Conservation (phyloP, 2,113 vertebrate genomes). For the Syngnathus floridae region DNA sequence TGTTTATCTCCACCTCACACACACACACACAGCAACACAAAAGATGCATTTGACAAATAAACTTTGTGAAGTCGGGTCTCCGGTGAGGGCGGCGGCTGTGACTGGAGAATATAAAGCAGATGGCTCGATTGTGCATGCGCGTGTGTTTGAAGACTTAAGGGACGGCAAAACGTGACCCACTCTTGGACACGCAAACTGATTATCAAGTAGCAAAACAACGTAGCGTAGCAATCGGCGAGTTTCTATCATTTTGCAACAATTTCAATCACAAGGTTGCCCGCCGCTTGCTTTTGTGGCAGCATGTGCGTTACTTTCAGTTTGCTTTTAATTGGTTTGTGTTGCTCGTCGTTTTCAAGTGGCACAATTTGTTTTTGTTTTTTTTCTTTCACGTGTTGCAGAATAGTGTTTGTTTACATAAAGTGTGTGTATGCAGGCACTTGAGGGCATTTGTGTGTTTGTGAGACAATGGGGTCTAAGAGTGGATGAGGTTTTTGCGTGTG, state of each 20-base stretch:
- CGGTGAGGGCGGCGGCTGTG: constrained; percentile 21
- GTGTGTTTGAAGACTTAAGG: background rate
- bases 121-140: constrained; percentile 6
- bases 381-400: background rate
- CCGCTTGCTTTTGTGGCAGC: background rate
- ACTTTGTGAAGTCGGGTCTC: constrained; percentile 31
- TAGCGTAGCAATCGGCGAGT: background rate
- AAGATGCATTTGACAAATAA: constrained; percentile 13
- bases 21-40: constrained; percentile 18
- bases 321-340: background rate
- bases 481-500: too few relatives aligned
- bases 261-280: background rate
- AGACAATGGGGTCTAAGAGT: too few relatives aligned
- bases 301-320: background rate
- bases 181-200: background rate
- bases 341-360: background rate
- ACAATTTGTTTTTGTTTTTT: background rate
- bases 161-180: background rate
- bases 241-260: background rate
- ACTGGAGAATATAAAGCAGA: constrained; percentile 34
- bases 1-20: constrained; percentile 12
- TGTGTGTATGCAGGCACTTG: too few relatives aligned
- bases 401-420: too few relatives aligned
- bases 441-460: too few relatives aligned
- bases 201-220: background rate